A percentile compares a stretch with the other conserved stretches of the same genome.
phyloP scores from a whole-genome alignment of 2,888 invertebrate species.

The Subacronicta megacephala region DNA sequence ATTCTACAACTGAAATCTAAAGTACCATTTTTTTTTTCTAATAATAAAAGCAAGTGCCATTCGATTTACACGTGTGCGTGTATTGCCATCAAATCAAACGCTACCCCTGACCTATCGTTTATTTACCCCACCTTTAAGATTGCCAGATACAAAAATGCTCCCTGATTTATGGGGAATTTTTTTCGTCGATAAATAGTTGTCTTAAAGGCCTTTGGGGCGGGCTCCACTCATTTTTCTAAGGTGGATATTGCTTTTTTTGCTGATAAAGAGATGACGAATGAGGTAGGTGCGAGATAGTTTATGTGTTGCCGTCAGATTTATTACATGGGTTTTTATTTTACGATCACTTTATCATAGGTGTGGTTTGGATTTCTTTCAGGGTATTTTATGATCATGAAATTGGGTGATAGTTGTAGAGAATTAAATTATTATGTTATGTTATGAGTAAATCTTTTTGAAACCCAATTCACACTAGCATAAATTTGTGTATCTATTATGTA shows the following conservation, averaged over 20 bases:
- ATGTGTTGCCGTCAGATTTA: constrained; percentile 63
- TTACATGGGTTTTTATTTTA: constrained; percentile 60
- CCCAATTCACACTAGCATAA: no score
- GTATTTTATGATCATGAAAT: constrained; percentile 32
- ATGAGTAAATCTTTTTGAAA: no score
- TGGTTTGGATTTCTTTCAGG: constrained; percentile 41
- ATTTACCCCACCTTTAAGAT: constrained; percentile 76
- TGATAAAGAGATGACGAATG: constrained; percentile 86
- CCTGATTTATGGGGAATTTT: constrained; percentile 80
- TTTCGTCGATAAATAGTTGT: constrained; percentile 86
- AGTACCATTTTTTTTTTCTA: no score
- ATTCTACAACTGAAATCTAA: no score
- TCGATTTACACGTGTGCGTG: constrained; percentile 7
- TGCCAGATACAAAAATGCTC: constrained; percentile 79
- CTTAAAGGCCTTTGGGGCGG: constrained; percentile 80
- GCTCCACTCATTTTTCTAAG: constrained; percentile 81
- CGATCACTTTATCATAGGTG: constrained; percentile 69
- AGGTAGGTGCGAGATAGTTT: constrained; percentile 74
- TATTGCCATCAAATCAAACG: constrained; percentile 47
- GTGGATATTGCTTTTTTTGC: constrained; percentile 83
- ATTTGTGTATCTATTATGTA: no score
- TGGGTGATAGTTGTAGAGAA: constrained; percentile 26
- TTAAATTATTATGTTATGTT: no score
- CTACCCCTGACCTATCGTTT: constrained; percentile 58
- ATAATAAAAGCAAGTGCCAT: neutral